Percentiles rank a stretch among this genome's conserved stretches.
phyloP scores from a whole-genome alignment of 1,140 invertebrate species.

The Doryteuthis pealeii region DNA sequence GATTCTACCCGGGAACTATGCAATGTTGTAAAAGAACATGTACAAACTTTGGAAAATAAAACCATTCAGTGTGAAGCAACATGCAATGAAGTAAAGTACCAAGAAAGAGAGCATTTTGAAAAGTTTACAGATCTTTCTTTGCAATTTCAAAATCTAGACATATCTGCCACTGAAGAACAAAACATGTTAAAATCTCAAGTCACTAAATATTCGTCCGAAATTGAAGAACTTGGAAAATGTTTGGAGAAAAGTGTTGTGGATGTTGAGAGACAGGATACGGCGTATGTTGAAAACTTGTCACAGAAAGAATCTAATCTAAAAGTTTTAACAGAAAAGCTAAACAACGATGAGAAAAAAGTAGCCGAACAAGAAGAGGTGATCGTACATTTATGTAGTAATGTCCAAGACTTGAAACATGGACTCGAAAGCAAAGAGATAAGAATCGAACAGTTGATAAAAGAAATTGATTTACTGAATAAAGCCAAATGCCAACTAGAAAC shows the following conservation, averaged over 20 bases:
- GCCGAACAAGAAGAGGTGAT: no score
- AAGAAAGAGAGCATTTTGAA: slow-evolving; percentile 37
- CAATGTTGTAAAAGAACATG: slow-evolving; percentile 39
- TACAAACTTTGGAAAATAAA: slow-evolving; percentile 10
- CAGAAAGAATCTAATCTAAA: no score
- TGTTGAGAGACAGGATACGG: no score
- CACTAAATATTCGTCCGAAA: not conserved
- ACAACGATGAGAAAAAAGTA: no score
- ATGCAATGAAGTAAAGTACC: slow-evolving; percentile 39
- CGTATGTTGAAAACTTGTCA: no score
- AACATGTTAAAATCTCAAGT: slow-evolving; percentile 25
- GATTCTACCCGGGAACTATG: slow-evolving; percentile 40
- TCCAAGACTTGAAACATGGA: no score
- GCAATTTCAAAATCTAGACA: slow-evolving; percentile 37
- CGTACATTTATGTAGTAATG: no score
- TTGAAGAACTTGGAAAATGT: not conserved
- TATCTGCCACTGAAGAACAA: slow-evolving; percentile 30
- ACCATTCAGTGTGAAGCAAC: slow-evolving; percentile 38
- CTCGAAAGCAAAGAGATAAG: no score
- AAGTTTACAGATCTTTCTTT: slow-evolving; percentile 43
- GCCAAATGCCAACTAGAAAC: not conserved
- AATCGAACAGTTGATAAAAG: no score
- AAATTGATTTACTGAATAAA: not conserved
- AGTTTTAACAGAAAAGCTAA: no score
- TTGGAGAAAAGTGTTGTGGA: not conserved